Evolutionary conservation across 2,113 vertebrate genomes (phyloP).

Genomic region (Hydrolagus affinis): DNA sequence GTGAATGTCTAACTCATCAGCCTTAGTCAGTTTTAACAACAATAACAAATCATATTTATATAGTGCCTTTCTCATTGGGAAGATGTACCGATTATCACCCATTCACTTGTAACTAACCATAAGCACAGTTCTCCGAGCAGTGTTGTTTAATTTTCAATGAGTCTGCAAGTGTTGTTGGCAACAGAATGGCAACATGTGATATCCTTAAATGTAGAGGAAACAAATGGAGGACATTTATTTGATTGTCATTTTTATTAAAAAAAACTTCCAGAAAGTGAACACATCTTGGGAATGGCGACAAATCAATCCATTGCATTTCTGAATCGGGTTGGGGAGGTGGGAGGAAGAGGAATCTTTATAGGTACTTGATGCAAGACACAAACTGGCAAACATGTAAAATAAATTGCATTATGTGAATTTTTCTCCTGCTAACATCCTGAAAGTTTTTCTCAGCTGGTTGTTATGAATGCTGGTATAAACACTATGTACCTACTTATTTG

Average conservation of each 20-base stretch:
- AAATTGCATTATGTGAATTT: background rate
- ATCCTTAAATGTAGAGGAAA: background rate
- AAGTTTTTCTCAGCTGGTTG: background rate
- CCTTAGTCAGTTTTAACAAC: background rate
- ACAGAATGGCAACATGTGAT: background rate
- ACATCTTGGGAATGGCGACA: background rate
- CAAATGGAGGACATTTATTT: background rate
- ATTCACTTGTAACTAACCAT: too few species aligned
- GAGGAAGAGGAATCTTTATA: background rate
- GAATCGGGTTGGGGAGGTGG: too few species aligned
- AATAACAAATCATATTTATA: background rate
- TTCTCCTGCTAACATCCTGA: background rate
- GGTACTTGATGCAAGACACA: background rate
- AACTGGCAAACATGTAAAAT: background rate
- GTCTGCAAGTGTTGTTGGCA: background rate
- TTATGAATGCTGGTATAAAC: background rate
- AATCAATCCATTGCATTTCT: too few species aligned
- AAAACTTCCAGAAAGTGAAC: background rate
- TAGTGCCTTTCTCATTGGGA: too few species aligned
- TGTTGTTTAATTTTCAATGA: background rate
- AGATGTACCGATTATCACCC: too few species aligned
- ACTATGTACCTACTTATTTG: background rate
- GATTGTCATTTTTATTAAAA: background rate
- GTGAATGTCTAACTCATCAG: background rate
- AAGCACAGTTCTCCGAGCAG: background rate